Evolutionary conservation across 2,113 vertebrate genomes (phyloP), one percentile per base, ranked within the genome.

Genomic region (Todiramphus saurophagus): DNA sequence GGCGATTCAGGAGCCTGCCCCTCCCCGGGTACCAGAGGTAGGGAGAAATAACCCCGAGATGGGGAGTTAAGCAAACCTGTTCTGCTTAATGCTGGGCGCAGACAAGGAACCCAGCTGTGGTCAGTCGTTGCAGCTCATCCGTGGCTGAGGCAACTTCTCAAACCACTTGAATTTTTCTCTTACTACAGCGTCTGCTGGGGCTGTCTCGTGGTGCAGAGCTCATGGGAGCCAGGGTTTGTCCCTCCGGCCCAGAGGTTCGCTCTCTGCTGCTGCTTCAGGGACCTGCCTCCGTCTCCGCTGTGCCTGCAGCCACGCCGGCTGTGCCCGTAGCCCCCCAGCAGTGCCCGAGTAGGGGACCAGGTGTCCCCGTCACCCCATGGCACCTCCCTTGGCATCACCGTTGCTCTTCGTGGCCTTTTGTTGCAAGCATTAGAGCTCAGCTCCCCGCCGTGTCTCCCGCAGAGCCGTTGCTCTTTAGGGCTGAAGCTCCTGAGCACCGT

Each of bases 21-120:
- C 90, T 89, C 72, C 96, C 90, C 43, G 10, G 4, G 77, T 37
- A 56, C 81, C 63, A 1, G 63, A 4, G 77, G 80, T 6, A 2
- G 80, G 48, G 56, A 87, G 66, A 84, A 74, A 48, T 48, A 37
- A 51, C 9, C 83, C 94, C 5, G 31, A 56, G 93, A 97, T 84
- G 95, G 69, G 59, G 73, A 94, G 92, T 84, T 84, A 87, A 89
- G 84, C 18, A 73, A 95, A 91, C 90, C 87, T 87, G 95, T 89
- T 31, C 6, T 11, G 11, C 91, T 50, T 6, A 27, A 6, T 1
- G 56, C 91, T 13, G 73, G 84, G 89, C 69, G 50, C 92, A 91
- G 95, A 78, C 95, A 1, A 4, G 84, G 93, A 84, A 69, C 91
- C 43, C 39, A 1, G 3, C 90, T 91, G 94, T 44, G 91, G 86